These are phyloP conservation scores for Lamellibrachia luymesi DNA, from an alignment of 1,140 invertebrate species.

Conservation along the genomic window DNA sequence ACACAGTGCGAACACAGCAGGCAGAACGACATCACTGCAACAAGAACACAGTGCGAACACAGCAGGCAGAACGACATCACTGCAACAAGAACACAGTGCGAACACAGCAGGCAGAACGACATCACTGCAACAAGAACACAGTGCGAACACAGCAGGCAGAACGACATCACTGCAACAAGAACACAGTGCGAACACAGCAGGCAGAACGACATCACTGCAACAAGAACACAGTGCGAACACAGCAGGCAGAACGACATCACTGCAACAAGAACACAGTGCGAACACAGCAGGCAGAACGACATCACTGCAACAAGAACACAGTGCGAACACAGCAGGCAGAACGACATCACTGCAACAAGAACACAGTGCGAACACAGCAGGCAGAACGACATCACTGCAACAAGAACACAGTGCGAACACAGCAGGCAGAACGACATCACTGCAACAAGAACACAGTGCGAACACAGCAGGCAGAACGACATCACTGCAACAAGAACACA, in stretches of 20 bases:
- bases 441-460: slow-evolving; percentile 55
- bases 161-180: no score
- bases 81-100: no score
- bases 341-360: slow-evolving; percentile 69
- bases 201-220: slow-evolving; percentile 67
- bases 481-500: slow-evolving; percentile 63
- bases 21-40: no score
- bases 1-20: no score
- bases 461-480: slow-evolving; percentile 55
- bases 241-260: slow-evolving; percentile 63
- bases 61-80: no score
- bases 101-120: no score
- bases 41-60: no score
- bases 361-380: neutral
- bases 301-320: slow-evolving; percentile 63
- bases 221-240: neutral
- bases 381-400: slow-evolving; percentile 68
- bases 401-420: neutral
- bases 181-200: no score
- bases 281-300: slow-evolving; percentile 55
- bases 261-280: slow-evolving; percentile 55
- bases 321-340: neutral
- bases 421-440: slow-evolving; percentile 63
- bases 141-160: no score
- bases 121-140: no score